Percentiles rank a stretch among this genome's conserved stretches.
Evolutionary conservation across 2,797 vertebrate species (phyloP).

Genomic region (Hoplostethus atlanticus): DNA sequence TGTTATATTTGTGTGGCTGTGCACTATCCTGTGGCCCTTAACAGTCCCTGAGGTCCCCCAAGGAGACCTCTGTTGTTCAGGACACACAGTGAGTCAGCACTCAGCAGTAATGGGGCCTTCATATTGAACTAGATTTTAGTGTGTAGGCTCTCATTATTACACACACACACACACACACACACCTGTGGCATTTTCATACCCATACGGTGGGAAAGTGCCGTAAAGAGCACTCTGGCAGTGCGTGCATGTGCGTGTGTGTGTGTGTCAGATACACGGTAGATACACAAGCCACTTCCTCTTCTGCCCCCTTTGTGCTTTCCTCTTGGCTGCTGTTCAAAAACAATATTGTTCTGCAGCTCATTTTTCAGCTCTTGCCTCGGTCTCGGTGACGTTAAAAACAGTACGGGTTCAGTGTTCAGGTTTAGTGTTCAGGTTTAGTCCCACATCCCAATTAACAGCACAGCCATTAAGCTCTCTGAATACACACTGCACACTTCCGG

Average conservation of each 20-base stretch:
- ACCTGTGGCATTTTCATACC: conserved; percentile 30
- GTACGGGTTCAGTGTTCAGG: conserved; percentile 34
- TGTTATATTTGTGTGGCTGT: conserved; percentile 24
- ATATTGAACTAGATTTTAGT: conserved; percentile 1
- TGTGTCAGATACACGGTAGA: conserved; percentile 55
- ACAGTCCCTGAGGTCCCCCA: conserved; percentile 38
- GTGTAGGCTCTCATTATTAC: conserved; percentile 18
- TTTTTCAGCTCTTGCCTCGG: conserved; percentile 55
- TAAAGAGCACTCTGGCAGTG: conserved; percentile 41
- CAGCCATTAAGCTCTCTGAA: conserved; percentile 37
- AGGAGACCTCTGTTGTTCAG: conserved; percentile 56
- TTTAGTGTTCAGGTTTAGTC: conserved; percentile 29
- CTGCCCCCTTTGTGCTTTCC: conserved; percentile 48
- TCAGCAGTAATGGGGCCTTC: conserved; percentile 44
- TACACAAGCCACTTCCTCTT: conserved; percentile 60
- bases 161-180: not conserved
- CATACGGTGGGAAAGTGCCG: conserved; percentile 47
- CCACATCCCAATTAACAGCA: conserved; percentile 35
- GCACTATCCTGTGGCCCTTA: conserved; percentile 46
- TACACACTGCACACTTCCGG: not conserved
- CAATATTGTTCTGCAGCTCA: conserved; percentile 60
- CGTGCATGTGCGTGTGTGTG: conserved; percentile 17
- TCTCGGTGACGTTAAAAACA: conserved; percentile 42
- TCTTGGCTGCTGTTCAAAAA: conserved; percentile 63
- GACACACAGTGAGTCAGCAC: conserved; percentile 61